phyloP scores from a whole-genome alignment of 2,888 invertebrate genomes.

The Endotricha flammealis region DNA sequence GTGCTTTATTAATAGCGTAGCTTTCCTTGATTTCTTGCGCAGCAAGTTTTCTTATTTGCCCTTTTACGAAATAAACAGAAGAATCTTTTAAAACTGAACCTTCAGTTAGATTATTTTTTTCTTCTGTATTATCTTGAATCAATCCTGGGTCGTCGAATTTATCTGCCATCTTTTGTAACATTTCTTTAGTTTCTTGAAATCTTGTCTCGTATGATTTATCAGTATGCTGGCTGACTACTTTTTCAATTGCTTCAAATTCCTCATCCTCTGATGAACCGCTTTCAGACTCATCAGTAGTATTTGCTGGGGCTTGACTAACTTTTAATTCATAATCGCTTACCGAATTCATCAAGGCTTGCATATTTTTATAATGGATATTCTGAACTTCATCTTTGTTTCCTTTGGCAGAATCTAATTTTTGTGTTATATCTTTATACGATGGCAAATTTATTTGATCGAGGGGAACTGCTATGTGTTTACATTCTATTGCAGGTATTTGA shows the following conservation, averaged over 20 bases:
- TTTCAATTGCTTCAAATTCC: constrained; percentile 59
- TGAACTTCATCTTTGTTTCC: constrained; percentile 43
- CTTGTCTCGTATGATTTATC: constrained; percentile 64
- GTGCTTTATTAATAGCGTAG: constrained; percentile 53
- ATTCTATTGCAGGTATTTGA: constrained; percentile 16
- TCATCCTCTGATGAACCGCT: constrained; percentile 29
- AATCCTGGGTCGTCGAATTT: constrained; percentile 41
- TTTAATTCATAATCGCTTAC: constrained; percentile 38
- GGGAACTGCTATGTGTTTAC: constrained; percentile 42
- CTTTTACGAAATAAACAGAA: constrained; percentile 45
- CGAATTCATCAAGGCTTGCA: constrained; percentile 50
- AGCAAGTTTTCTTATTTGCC: constrained; percentile 34
- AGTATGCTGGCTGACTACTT: constrained; percentile 57
- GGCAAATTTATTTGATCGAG: constrained; percentile 50
- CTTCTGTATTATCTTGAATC: constrained; percentile 12
- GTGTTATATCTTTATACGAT: constrained; percentile 41
- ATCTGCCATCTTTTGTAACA: constrained; percentile 58
- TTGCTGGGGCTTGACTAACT: constrained; percentile 15
- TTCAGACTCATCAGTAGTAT: constrained; percentile 19
- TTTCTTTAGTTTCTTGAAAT: constrained; percentile 62
- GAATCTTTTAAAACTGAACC: constrained; percentile 51
- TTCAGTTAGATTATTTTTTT: constrained; percentile 24
- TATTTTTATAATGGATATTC: constrained; percentile 54
- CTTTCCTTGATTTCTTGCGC: constrained; percentile 51
- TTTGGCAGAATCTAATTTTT: constrained; percentile 45